These are phyloP conservation scores for Gnathonemus echidnorhynchus DNA, from an alignment of 2,113 vertebrate species.

Conservation along the genomic window DNA sequence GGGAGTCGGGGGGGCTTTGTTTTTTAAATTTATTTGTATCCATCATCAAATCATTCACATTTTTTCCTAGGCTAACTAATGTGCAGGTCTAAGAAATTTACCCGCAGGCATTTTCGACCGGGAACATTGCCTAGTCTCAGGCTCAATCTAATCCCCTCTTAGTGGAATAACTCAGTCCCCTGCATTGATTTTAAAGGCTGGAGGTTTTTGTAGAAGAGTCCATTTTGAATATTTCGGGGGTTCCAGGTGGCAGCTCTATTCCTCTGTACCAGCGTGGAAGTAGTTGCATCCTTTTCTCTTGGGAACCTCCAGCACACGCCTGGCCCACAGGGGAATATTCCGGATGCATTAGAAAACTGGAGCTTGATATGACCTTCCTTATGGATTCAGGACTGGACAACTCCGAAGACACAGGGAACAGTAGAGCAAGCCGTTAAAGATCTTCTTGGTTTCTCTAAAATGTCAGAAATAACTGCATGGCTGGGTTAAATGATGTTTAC, in stretches of 20 bases:
- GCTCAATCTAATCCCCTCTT: not conserved
- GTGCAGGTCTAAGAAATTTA: not conserved
- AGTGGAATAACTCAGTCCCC: not conserved
- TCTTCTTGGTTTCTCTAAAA: not conserved
- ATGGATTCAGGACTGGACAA: not conserved
- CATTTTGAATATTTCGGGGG: not conserved
- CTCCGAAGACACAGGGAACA: not conserved
- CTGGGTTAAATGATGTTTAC: not conserved
- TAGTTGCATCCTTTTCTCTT: not conserved
- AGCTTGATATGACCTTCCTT: not conserved
- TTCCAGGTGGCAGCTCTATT: not conserved
- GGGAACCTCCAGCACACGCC: conserved; percentile 10
- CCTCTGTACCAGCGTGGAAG: not conserved
- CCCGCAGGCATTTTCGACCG: not conserved
- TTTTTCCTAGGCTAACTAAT: not conserved
- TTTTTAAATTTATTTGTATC: not conserved
- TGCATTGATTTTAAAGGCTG: not conserved
- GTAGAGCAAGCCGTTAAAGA: not conserved
- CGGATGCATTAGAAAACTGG: not conserved
- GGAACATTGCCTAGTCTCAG: not conserved
- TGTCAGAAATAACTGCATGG: not conserved
- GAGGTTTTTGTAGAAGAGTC: not conserved
- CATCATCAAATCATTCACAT: not conserved
- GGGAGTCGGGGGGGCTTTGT: not conserved
- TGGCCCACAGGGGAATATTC: conserved; percentile 10